A percentile compares a stretch with the other conserved stretches of the same genome.
phyloP scores from a whole-genome alignment of 2,113 vertebrate genomes.

The Ailurus styani region DNA sequence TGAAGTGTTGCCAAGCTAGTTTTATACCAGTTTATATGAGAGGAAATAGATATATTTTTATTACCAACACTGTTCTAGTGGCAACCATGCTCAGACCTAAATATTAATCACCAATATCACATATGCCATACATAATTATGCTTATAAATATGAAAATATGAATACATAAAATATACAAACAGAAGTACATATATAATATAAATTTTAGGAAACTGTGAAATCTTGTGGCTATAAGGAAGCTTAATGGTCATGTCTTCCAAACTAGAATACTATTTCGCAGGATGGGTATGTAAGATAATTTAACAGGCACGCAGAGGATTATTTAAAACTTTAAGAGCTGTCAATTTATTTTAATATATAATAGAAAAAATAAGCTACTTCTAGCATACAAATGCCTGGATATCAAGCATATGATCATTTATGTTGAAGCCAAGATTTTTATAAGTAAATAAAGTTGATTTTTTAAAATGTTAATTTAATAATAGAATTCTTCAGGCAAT shows the following conservation, averaged over 20 bases:
- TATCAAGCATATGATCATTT: neutral
- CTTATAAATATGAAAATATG: constrained; percentile 60
- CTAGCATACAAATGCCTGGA: neutral
- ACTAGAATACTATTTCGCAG: neutral
- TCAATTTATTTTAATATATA: constrained; percentile 26
- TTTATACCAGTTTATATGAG: constrained; percentile 53
- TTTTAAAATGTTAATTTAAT: neutral
- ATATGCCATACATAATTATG: constrained; percentile 58
- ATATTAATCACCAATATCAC: constrained; percentile 59
- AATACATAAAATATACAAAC: constrained; percentile 58
- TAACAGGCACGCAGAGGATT: neutral
- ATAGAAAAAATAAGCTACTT: constrained; percentile 22
- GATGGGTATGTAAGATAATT: neutral
- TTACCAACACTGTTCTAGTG: constrained; percentile 44
- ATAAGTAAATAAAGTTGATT: neutral
- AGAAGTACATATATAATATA: constrained; percentile 35
- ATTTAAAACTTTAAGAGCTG: constrained; percentile 27
- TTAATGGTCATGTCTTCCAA: constrained; percentile 3
- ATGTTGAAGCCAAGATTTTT: neutral
- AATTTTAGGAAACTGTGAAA: constrained; percentile 35
- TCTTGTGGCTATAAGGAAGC: neutral
- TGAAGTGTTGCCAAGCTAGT: constrained; percentile 46
- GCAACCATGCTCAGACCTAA: constrained; percentile 42
- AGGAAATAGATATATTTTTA: constrained; percentile 63
- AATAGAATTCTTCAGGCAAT: neutral